phyloP scores from a whole-genome alignment of 2,888 invertebrate species.

The Pollenia angustigena region DNA sequence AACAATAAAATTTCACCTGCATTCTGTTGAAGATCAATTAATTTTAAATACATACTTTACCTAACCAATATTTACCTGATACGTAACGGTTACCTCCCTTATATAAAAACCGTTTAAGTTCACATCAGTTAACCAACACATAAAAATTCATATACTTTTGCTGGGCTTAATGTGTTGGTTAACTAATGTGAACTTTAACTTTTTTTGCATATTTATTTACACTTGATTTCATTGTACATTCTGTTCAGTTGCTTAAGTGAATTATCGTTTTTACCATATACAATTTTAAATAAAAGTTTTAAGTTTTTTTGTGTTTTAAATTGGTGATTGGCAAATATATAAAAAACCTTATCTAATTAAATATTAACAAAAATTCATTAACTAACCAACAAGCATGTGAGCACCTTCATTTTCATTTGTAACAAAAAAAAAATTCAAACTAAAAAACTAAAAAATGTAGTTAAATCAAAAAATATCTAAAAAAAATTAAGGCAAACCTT shows the following conservation, averaged over 20 bases:
- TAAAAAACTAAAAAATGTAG: conserved; percentile 31
- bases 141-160: too few relatives aligned
- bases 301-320: conserved; percentile 16
- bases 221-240: too few relatives aligned
- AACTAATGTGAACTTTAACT: too few relatives aligned
- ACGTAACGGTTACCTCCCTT: too few relatives aligned
- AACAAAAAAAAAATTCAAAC: conserved; percentile 28
- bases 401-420: conserved; percentile 40
- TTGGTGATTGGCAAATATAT: conserved; percentile 34
- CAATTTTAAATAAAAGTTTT: neutral
- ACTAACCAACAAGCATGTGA: conserved; percentile 50
- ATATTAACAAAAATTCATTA: conserved; percentile 29
- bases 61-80: too few relatives aligned
- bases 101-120: too few relatives aligned
- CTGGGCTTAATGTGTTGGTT: too few relatives aligned
- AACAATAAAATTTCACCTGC: too few relatives aligned
- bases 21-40: too few relatives aligned
- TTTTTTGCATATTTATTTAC: too few relatives aligned
- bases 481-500: conserved; percentile 86
- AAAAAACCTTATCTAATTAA: neutral
- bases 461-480: conserved; percentile 1
- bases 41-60: too few relatives aligned
- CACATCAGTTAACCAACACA: too few relatives aligned
- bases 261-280: neutral
- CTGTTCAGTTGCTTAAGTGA: neutral